Base-by-base conservation (phyloP, 2,888 invertebrate species). In the Carabus problematicus region DNA sequence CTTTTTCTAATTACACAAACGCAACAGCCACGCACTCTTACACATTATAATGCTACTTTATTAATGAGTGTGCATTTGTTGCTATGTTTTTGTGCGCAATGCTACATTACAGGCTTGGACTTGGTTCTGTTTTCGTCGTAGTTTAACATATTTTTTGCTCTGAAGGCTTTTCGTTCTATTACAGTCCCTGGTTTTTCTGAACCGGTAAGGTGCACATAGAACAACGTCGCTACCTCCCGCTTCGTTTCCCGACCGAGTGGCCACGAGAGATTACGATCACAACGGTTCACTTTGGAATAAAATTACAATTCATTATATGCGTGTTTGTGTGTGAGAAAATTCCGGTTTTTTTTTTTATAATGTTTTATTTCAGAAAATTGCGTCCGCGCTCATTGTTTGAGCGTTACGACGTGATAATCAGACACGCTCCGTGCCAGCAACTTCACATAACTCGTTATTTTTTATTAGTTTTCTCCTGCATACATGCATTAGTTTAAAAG, bases 21-120 rank as follows among this genome's bases (percentile, higher is more conserved):
- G 18, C 56, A 56, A 56, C 18, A 39, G 56, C 11, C 18, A 56
- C 56, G 56, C 56, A 56, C 56, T 39, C 56, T 56, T 56, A 56
- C 56, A 56, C 56, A 40, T 56, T 56, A 29, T 56, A 56, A 56
- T 56, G 29, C 12, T 29, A 29, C 11, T 56, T 56, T 56, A 56
- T 56, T 56, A 56, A 29, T 29, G 29, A 29, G 29, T 3, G 29
- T 29, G 29, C 29, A 29, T 29, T 29, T 29, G 29, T 29, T 29
- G 29, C 3, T 29, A 6, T 29, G 29, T 29, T 29, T 29, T 29
- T 29, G 29, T 29, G 29, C 29, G 29, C 29, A 29, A 3, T 3
- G 29, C 3, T 29, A 6, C 3, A 29, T 29, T 29, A 6, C 29
- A 29, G 29, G 29, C 3, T 29, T 6, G 29, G 29, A 29, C 29